phyloP scores from a whole-genome alignment of 2,113 vertebrate genomes.

The Nyctibius bracteatus region DNA sequence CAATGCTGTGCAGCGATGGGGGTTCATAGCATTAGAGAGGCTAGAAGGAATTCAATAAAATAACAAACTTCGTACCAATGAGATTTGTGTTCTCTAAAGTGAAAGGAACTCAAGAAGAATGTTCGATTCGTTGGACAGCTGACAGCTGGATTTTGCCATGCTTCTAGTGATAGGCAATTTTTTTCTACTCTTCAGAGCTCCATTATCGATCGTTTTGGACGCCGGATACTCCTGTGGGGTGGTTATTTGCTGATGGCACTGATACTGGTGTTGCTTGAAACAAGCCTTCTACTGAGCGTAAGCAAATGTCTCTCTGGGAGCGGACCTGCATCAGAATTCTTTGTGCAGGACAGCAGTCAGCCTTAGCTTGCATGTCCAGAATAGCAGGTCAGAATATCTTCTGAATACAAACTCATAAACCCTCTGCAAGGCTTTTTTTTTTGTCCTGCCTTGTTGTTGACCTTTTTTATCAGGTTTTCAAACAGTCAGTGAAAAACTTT shows the following conservation, averaged over 20 bases:
- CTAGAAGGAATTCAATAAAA: neutral
- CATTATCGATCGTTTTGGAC: slow-evolving; percentile 71
- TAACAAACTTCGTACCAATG: neutral
- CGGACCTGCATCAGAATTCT: neutral
- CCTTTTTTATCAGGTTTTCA: neutral
- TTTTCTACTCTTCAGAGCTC: slow-evolving; percentile 63
- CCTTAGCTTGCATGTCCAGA: neutral
- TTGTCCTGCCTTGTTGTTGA: neutral
- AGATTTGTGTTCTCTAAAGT: neutral
- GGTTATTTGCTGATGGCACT: slow-evolving; percentile 79
- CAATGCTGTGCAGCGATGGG: neutral
- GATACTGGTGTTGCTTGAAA: slow-evolving; percentile 67
- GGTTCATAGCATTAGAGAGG: neutral
- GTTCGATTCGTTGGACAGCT: neutral
- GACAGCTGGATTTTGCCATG: neutral
- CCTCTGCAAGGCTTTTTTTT: neutral
- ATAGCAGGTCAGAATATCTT: neutral
- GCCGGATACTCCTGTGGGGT: slow-evolving; percentile 74
- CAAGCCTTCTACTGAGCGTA: slow-evolving; percentile 73
- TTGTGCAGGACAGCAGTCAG: neutral
- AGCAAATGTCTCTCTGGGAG: neutral
- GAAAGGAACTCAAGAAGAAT: neutral
- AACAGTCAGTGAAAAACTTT: neutral
- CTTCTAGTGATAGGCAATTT: neutral
- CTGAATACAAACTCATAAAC: neutral